These are phyloP conservation scores for Chrysolophus pictus DNA, from an alignment of 2,797 vertebrate genomes.

Conservation along the genomic window DNA sequence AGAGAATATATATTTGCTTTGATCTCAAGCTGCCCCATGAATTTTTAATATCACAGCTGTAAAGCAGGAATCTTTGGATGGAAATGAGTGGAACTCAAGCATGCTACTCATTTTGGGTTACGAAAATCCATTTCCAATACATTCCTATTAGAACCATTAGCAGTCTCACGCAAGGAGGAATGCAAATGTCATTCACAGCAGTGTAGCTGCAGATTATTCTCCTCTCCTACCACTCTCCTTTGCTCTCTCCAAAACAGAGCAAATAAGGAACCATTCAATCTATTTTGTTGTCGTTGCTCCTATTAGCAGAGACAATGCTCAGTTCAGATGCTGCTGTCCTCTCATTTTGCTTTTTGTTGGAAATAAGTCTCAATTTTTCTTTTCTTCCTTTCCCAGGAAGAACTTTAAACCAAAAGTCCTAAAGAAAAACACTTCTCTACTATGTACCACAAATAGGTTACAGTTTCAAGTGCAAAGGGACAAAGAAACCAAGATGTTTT, in stretches of 20 bases:
- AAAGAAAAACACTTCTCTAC: background rate
- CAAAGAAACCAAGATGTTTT: slow-evolving; percentile 45
- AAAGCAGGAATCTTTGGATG: slow-evolving; percentile 29
- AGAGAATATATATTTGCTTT: slow-evolving; percentile 43
- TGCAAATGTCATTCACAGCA: background rate
- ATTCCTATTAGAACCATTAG: background rate
- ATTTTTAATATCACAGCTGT: slow-evolving; percentile 54
- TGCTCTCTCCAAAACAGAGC: background rate
- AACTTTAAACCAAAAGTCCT: slow-evolving; percentile 18
- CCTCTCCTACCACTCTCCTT: background rate
- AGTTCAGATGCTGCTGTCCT: background rate
- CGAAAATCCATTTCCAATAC: slow-evolving; percentile 4
- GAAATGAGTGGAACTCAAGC: slow-evolving; percentile 13
- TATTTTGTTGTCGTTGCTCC: background rate
- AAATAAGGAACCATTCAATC: background rate
- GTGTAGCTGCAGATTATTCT: slow-evolving; percentile 1
- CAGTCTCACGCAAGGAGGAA: background rate
- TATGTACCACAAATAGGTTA: slow-evolving; percentile 1
- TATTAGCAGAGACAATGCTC: background rate
- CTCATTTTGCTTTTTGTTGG: background rate
- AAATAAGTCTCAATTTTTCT: background rate
- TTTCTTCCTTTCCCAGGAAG: background rate
- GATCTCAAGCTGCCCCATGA: slow-evolving; percentile 35
- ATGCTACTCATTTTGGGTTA: background rate
- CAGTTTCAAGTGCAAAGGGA: slow-evolving; percentile 57